Base-by-base conservation (phyloP, 2,113 vertebrate genomes). In the Recurvirostra avosetta region DNA sequence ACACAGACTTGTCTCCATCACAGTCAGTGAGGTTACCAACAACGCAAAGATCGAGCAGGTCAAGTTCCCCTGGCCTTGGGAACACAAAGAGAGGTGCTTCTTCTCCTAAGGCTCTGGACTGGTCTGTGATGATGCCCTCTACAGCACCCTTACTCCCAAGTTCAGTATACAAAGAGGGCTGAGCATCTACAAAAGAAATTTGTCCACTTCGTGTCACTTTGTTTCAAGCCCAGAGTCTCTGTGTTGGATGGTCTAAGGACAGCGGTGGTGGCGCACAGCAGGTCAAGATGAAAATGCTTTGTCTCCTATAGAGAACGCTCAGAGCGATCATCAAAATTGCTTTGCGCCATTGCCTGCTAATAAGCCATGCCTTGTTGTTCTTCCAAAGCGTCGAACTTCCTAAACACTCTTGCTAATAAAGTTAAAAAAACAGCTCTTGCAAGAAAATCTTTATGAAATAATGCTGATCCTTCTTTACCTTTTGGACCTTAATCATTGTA, bases 151-250 rank as follows among this genome's bases (percentile, higher is more conserved):
- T 38, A 38, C 40, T 45, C 8, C 0, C 15, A 50, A 41, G 6
- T 34, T 80, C 82, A 65, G 45, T 22, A 20, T 1, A n/a, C 10
- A 40, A 84, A 87, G 45, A 45, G 29, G 66, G 70, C 0, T 1
- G 36, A 82, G 27, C 55, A 62, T 2, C 26, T 29, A 58, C 22
- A 67, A 62, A 12, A 52, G 66, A 53, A 90, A 78, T 67, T 41
- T 1, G 0, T 12, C 5, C 29, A 27, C 34, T 86, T 73, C 0
- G 5, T 5, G 4, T 22, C 32, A 22, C 76, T 56, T 47, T 45
- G 15, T 78, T 87, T 70, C 36, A 71, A 81, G 65, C 36, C 47
- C 2, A 5, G n/a, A 6, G 40, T 17, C 47, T 43, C 34, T 14
- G 8, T 18, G 6, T 12, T 52, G 56, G 21, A 40, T 30, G 47